Evolutionary conservation across 1,140 invertebrate genomes (phyloP).

Genomic region (Dendroctonus valens): DNA sequence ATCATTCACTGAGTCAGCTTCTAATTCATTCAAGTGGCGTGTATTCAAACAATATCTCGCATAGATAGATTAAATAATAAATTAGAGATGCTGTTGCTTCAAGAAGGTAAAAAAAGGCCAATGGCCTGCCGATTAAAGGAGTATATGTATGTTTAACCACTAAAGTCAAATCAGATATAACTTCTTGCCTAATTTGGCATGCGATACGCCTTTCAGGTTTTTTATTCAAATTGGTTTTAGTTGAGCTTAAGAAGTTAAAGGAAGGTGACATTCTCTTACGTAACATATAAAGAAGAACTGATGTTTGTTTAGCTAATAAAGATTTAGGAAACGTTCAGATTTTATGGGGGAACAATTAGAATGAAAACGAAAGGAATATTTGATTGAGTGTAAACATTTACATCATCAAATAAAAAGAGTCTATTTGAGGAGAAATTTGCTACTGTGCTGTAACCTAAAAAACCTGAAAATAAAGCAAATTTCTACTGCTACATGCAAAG

Average conservation of each 20-base stretch:
- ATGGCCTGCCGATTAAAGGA: slow-evolving; percentile 1
- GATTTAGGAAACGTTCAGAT: neutral
- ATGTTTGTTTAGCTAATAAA: neutral
- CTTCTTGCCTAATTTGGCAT: slow-evolving; percentile 17
- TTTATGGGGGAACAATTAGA: neutral
- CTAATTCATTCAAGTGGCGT: too few species aligned
- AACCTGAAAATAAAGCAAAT: too few species aligned
- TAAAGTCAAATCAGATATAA: slow-evolving; percentile 11
- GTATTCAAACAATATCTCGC: too few species aligned
- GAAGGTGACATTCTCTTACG: slow-evolving; percentile 13
- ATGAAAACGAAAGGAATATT: too few species aligned
- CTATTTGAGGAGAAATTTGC: too few species aligned
- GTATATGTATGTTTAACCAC: slow-evolving; percentile 5
- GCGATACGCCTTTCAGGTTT: slow-evolving; percentile 15
- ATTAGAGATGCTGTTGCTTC: too few species aligned
- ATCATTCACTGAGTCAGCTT: too few species aligned
- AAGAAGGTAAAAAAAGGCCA: slow-evolving; percentile 3
- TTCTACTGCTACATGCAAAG: neutral
- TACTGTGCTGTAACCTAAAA: too few species aligned
- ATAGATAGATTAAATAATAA: too few species aligned
- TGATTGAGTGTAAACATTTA: too few species aligned
- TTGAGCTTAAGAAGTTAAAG: slow-evolving; percentile 6
- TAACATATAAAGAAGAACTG: slow-evolving; percentile 10
- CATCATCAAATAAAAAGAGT: too few species aligned
- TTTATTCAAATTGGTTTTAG: slow-evolving; percentile 2